Evolutionary conservation across 2,888 invertebrate genomes (phyloP).

Genomic region (Acleris holmiana): DNA sequence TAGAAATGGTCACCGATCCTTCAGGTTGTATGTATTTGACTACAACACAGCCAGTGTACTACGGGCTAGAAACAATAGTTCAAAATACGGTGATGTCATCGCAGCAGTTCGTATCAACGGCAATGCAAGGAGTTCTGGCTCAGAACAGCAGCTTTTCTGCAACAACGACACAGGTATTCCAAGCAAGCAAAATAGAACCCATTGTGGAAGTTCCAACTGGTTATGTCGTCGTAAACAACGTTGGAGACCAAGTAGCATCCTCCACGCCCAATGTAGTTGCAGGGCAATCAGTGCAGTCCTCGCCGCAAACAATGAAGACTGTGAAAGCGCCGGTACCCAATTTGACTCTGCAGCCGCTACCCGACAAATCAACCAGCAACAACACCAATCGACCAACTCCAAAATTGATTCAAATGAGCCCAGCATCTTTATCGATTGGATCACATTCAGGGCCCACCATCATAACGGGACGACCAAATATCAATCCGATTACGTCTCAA

Average conservation of each 20-base stretch:
- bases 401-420: constrained; percentile 78
- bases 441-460: constrained; percentile 66
- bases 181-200: constrained; percentile 93
- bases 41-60: constrained; percentile 90
- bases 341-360: constrained; percentile 76
- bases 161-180: constrained; percentile 92
- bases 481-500: constrained; percentile 80
- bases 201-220: constrained; percentile 90
- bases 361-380: constrained; percentile 69
- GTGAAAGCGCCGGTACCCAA: constrained; percentile 74
- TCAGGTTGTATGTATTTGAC: constrained; percentile 85
- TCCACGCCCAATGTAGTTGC: constrained; percentile 75
- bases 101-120: constrained; percentile 92
- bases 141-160: constrained; percentile 93
- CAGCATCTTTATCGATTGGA: constrained; percentile 59
- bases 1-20: constrained; percentile 87
- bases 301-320: constrained; percentile 70
- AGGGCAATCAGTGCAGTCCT: constrained; percentile 71
- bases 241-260: constrained; percentile 66
- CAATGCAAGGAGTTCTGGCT: constrained; percentile 91
- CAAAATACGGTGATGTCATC: constrained; percentile 96
- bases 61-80: constrained; percentile 93
- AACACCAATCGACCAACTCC: constrained; percentile 67
- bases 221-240: constrained; percentile 88
- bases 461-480: constrained; percentile 67